Conservation (phyloP, 2,113 vertebrate genomes). For the Syrmaticus mikado region DNA sequence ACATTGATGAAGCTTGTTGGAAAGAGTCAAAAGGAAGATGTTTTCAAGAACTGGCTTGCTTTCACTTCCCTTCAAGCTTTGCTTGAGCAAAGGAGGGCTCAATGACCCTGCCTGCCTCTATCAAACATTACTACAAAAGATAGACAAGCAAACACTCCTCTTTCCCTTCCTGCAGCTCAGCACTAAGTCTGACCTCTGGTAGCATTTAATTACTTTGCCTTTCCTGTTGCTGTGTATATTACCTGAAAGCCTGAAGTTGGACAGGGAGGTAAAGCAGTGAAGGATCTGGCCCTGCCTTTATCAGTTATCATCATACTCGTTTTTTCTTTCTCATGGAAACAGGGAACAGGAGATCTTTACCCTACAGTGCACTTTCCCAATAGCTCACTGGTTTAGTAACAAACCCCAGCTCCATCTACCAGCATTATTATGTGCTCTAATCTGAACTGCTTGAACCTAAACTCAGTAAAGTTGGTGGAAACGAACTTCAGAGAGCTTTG, state of each 20-base stretch:
- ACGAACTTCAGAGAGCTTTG: neutral
- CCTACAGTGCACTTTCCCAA: neutral
- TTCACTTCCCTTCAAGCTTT: neutral
- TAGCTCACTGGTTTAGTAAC: neutral
- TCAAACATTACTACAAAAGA: neutral
- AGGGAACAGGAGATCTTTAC: neutral
- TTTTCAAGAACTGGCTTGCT: conserved; percentile 6
- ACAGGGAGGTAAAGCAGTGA: neutral
- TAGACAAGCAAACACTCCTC: neutral
- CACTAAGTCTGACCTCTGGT: neutral
- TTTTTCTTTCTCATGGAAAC: neutral
- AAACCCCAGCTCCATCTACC: neutral
- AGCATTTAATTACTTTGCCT: neutral
- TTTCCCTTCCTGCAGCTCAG: neutral
- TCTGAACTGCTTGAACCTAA: neutral
- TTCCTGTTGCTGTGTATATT: neutral
- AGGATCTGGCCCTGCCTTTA: neutral
- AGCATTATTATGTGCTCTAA: neutral
- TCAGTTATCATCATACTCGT: neutral
- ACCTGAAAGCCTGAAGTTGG: neutral
- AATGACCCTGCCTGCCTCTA: neutral
- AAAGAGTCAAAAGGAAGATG: conserved; percentile 8
- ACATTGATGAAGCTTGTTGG: neutral
- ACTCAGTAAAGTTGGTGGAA: neutral
- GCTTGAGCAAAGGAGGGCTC: neutral